Evolutionary conservation across 2,888 invertebrate genomes (phyloP), one percentile per base, ranked within the genome.

Genomic region (Sarcophaga rosellei): DNA sequence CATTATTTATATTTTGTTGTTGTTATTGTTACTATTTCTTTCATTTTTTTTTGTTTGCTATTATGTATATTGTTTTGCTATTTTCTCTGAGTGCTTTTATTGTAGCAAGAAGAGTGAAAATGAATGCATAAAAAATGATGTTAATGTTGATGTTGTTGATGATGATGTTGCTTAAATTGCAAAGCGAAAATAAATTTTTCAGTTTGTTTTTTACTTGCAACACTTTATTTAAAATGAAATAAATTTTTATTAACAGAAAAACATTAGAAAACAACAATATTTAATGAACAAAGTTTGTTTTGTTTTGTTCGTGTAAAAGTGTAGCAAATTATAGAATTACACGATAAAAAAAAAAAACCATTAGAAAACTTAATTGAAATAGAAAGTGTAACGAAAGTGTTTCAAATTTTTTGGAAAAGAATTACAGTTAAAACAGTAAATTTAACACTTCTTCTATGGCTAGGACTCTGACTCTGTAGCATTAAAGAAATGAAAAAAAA

Each of bases 311-410:
- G 8, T 35, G 35, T 25, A 53, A 44, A 75, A 23, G 21, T 53
- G 15, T 75, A 25, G 10, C 53, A 73, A 57, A 35, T 20, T 61
- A 21, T 35, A 44, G 66, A 77, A 77, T 53, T 20, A 62, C 61
- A 10, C 15, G 4, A 53, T 53, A 45, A 3, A 66, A 70, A 59
- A 21, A n/a, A 57, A 35, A 85, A 83, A 74, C 15, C 53, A 23
- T 23, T 45, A n/a, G 77, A 63, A 62, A 70, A 15, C 23, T 17
- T 25, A 47, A 15, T 63, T 61, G 23, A 57, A 63, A 70, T 77
- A 87, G 85, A 87, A 85, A 83, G 82, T 87, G 86, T 84, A 86
- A 86, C 86, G 78, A 86, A 86, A 17, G 11, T 35, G 35, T 35
- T 35, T 35, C 8, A 35, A 35, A 35, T 35, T 35, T 6, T 35